Conservation (phyloP, 1,140 invertebrate species). For the Diorhabda sublineata region DNA sequence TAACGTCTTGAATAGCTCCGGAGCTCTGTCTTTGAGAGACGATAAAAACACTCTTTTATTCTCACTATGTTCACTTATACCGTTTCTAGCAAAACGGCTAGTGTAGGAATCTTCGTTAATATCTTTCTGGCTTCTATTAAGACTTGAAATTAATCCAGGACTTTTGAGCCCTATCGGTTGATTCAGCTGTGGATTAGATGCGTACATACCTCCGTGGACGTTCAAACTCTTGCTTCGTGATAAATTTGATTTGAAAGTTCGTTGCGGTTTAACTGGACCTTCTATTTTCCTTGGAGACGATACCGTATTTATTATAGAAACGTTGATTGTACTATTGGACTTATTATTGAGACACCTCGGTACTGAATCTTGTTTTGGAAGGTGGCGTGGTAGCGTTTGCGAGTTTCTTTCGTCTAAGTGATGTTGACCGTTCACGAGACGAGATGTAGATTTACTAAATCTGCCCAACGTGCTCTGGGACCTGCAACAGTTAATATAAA, state of each 20-base stretch:
- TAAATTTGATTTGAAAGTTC: conserved; percentile 68
- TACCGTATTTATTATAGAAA: conserved; percentile 66
- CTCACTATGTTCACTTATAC: conserved; percentile 53
- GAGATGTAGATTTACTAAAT: conserved; percentile 73
- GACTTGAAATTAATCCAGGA: conserved; percentile 77
- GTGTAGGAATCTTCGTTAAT: conserved; percentile 56
- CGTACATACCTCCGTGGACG: conserved; percentile 64
- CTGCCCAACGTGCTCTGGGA: conserved; percentile 66
- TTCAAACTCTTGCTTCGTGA: conserved; percentile 82
- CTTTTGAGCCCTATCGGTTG: conserved; percentile 71
- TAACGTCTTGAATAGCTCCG: conserved; percentile 68
- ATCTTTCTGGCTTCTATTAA: conserved; percentile 75
- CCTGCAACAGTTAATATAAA: conserved; percentile 46
- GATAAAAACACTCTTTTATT: conserved; percentile 69
- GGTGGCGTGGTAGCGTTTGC: conserved; percentile 69
- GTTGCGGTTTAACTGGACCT: conserved; percentile 65
- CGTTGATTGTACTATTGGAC: conserved; percentile 65
- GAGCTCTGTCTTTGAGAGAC: conserved; percentile 66
- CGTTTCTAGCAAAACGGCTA: conserved; percentile 53
- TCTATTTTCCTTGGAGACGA: conserved; percentile 47
- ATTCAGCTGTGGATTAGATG: conserved; percentile 71
- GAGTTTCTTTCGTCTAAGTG: conserved; percentile 59
- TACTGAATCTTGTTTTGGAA: conserved; percentile 51
- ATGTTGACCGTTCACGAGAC: conserved; percentile 54
- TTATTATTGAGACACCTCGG: conserved; percentile 53